Percentiles rank a stretch among this genome's conserved stretches.
These are phyloP conservation scores for Zaprionus davidi DNA, from an alignment of 1,140 invertebrate genomes.

Conservation along the genomic window DNA sequence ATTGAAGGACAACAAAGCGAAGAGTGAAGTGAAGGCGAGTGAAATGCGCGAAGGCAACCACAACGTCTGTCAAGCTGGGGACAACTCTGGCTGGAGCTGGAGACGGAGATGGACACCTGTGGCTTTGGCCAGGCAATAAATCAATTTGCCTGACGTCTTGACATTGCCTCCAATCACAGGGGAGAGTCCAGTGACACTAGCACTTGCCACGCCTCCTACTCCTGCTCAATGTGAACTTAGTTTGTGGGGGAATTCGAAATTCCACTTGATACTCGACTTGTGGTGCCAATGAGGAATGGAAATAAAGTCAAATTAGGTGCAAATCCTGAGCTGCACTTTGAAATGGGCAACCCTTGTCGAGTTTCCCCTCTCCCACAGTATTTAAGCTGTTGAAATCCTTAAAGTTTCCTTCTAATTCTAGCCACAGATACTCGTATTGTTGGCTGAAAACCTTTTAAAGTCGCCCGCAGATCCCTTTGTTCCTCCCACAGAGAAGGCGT, in stretches of 20 bases:
- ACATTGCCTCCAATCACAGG: conserved; percentile 42
- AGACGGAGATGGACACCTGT: conserved; percentile 49
- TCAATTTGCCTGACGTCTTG: conserved; percentile 49
- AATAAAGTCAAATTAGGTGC: conserved; percentile 6
- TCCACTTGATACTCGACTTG: background rate
- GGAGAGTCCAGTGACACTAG: conserved; percentile 20
- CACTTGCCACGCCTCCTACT: background rate
- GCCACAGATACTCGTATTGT: conserved; percentile 6
- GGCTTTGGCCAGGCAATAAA: conserved; percentile 50
- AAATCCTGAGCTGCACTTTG: background rate
- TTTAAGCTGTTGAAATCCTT: background rate
- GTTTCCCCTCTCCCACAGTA: background rate
- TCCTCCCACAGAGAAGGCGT: background rate
- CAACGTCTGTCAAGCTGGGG: conserved; percentile 46
- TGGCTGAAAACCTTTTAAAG: conserved; percentile 9
- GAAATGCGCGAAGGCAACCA: conserved; percentile 42
- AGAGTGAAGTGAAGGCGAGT: background rate
- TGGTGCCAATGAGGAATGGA: background rate
- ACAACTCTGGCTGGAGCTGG: conserved; percentile 19
- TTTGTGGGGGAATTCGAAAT: background rate
- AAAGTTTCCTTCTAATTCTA: background rate
- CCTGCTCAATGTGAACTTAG: background rate
- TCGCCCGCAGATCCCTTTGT: background rate
- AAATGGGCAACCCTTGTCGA: background rate
- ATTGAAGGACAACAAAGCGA: conserved; percentile 34